Conservation (phyloP, 2,797 vertebrate genomes). For the Oreortyx pictus region DNA sequence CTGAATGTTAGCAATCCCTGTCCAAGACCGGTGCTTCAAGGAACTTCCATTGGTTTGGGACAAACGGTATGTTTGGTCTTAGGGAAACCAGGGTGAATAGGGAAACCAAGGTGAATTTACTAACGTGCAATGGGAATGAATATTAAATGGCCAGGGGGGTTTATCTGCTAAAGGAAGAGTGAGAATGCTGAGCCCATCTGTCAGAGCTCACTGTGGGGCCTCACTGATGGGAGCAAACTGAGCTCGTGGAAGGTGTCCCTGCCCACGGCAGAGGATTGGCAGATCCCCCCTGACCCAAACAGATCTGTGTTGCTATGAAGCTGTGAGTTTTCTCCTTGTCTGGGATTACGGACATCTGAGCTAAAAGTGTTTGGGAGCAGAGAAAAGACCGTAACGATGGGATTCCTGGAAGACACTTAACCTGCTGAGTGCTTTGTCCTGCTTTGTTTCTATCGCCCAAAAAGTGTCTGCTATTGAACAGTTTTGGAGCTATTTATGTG, state of each 20-base stretch:
- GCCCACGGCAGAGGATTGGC: no score
- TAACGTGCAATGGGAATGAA: background rate
- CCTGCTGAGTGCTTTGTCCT: slow-evolving; percentile 27
- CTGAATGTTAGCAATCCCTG: background rate
- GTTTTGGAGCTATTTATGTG: slow-evolving; percentile 21
- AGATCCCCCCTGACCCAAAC: no score
- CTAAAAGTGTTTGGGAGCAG: background rate
- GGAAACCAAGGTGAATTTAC: background rate
- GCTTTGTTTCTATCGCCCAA: slow-evolving; percentile 14
- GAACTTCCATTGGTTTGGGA: background rate
- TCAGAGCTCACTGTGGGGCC: background rate
- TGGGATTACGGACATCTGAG: background rate
- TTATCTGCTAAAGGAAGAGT: background rate
- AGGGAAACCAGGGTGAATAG: background rate
- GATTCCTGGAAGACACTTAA: slow-evolving; percentile 8
- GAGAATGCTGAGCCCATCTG: background rate
- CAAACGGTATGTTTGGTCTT: background rate
- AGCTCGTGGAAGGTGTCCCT: no score
- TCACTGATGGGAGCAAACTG: no score
- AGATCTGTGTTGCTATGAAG: no score
- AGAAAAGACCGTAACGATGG: background rate
- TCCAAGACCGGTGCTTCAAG: background rate
- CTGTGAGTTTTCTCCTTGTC: background rate
- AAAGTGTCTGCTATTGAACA: slow-evolving; percentile 1
- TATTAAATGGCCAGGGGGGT: background rate